Base-by-base conservation (phyloP, 2,113 vertebrate species). In the Serinus canaria region DNA sequence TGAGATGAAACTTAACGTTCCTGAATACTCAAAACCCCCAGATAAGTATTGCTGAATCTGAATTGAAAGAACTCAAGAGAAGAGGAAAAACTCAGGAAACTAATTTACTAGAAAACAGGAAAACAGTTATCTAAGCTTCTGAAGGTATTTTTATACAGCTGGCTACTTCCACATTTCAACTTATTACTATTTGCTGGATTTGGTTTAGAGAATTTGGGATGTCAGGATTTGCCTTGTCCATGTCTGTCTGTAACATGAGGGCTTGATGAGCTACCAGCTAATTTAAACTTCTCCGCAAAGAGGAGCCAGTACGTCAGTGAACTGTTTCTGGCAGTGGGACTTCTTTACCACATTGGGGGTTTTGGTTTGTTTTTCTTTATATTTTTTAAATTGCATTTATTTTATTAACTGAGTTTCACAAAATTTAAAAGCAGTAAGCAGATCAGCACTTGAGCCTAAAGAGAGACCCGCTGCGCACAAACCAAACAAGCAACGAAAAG, bases 241-340 rank as follows among this genome's bases (percentile, higher is more conserved):
- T 0, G 1, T 21, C 47, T 30, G 16, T 4, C 27, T 2, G 0
- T 31, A 47, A 39, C 6, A 17, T 14, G 20, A 24, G 14, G 13
- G 35, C 4, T 5, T 0, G 1, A n/a, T 6, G 5, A 3, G 31
- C 30, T 15, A 30, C 0, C 19, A 46, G 31, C 14, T 30, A n/a
- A 44, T 33, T 28, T 66, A 46, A 67, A 52, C 18, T 69, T 82
- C 49, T 49, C n/a, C 37, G 18, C 87, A 9, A 52, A 49, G 22
- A 80, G 9, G 24, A 46, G 11, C 2, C 43, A 35, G 4, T 13
- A 23, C 4, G 0, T 1, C 70, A 83, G 8, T 6, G n/a, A 4
- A 21, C 2, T 0, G 7, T 9, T 70, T 44, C 25, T 21, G 46
- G 6, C 2, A 30, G 4, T 2, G 19, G 17, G 17, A 14, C 10